phyloP scores from a whole-genome alignment of 2,113 vertebrate genomes.

The Aptenodytes forsteri region DNA sequence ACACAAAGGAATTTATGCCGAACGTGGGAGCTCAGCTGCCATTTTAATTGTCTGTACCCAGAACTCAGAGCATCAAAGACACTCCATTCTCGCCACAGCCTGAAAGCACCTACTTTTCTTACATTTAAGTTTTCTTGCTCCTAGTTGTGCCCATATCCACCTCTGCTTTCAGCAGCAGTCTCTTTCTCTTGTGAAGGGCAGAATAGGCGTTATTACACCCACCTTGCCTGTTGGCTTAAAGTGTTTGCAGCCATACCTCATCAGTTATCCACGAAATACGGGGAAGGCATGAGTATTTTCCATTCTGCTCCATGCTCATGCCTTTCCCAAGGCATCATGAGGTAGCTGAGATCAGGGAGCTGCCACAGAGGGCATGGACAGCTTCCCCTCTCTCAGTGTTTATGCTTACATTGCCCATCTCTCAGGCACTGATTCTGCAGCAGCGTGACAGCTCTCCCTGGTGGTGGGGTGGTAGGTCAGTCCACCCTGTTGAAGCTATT shows the following conservation, averaged over 20 bases:
- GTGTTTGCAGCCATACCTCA: background rate
- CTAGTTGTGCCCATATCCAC: background rate
- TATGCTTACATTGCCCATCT: background rate
- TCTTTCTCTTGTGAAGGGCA: background rate
- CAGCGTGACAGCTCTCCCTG: fast-evolving
- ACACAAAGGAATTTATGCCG: background rate
- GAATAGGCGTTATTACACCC: background rate
- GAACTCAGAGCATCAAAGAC: background rate
- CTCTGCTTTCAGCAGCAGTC: background rate
- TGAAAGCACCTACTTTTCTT: background rate
- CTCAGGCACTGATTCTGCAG: background rate
- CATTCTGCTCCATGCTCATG: background rate
- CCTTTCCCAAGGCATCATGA: background rate
- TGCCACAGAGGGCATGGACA: background rate
- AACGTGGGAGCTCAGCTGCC: background rate
- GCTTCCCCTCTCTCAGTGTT: background rate
- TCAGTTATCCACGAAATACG: background rate
- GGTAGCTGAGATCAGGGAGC: background rate
- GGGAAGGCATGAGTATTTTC: background rate
- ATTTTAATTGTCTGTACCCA: background rate
- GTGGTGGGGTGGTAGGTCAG: background rate
- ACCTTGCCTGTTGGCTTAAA: background rate
- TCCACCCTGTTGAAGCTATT: background rate
- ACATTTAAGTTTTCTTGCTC: background rate
- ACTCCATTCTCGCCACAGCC: background rate